Evolutionary conservation across 2,113 vertebrate genomes (phyloP).

Genomic region (Hemichromis elongatus): DNA sequence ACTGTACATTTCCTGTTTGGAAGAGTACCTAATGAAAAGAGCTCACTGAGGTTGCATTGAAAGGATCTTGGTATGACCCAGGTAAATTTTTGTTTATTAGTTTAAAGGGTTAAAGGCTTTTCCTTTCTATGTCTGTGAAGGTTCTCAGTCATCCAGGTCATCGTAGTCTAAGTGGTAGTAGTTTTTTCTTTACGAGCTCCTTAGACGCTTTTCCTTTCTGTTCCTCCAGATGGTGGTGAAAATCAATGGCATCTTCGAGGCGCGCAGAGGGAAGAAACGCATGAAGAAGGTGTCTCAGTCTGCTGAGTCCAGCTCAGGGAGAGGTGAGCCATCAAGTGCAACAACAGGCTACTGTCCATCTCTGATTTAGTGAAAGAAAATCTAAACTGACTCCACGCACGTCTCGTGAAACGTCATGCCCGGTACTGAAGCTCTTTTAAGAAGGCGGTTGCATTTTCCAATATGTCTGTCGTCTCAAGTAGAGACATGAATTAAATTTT

Average conservation of each 20-base stretch:
- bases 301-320: slow-evolving; percentile 87
- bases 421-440: not conserved
- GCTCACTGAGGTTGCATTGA: not conserved
- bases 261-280: slow-evolving; percentile 89
- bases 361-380: not conserved
- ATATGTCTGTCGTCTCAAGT: not conserved
- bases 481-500: not conserved
- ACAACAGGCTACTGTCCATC: not conserved
- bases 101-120: not conserved
- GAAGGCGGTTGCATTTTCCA: not conserved
- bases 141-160: no score
- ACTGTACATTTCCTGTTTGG: slow-evolving; percentile 4
- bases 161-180: no score
- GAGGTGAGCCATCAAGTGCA: slow-evolving; percentile 73
- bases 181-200: no score
- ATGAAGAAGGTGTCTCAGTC: slow-evolving; percentile 94
- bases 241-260: slow-evolving; percentile 93
- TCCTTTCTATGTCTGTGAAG: no score
- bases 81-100: not conserved
- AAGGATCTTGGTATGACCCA: not conserved
- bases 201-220: slow-evolving; percentile 4
- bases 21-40: not conserved
- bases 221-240: slow-evolving; percentile 85
- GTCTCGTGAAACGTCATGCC: not conserved
- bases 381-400: not conserved